Percentiles rank a stretch among this genome's conserved stretches.
These are phyloP conservation scores for Theropithecus gelada DNA, from an alignment of 2,113 vertebrate species.

Conservation along the genomic window DNA sequence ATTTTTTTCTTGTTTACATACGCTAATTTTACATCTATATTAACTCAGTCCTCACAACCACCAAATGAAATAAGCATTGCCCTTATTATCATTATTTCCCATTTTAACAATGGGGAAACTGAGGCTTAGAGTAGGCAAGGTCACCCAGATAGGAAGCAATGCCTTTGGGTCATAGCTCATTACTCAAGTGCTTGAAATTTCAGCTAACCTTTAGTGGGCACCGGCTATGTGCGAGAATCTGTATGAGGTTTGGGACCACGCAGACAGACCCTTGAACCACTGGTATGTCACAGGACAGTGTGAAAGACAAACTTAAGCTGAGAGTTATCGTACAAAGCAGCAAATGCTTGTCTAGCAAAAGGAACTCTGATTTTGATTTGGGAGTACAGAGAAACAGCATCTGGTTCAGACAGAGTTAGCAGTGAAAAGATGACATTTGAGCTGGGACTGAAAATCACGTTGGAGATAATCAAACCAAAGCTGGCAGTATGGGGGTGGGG, in stretches of 20 bases:
- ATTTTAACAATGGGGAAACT: not conserved
- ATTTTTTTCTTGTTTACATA: not conserved
- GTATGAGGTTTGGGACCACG: not conserved
- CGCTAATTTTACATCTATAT: not conserved
- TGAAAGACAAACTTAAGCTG: not conserved
- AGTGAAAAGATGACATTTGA: not conserved
- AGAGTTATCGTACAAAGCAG: not conserved
- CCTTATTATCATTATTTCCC: not conserved
- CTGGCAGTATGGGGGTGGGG: not conserved
- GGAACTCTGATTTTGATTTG: not conserved
- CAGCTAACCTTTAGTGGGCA: not conserved
- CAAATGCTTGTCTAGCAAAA: not conserved
- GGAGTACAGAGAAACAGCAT: not conserved
- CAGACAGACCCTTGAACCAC: not conserved
- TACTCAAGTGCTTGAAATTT: no score
- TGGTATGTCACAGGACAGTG: not conserved
- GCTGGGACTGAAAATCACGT: no score
- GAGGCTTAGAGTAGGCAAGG: not conserved
- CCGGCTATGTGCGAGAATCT: not conserved
- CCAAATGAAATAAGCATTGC: not conserved
- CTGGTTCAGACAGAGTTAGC: accelerated
- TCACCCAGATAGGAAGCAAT: not conserved
- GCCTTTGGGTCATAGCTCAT: not conserved
- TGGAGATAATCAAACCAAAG: not conserved
- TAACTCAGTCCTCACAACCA: not conserved